Base-by-base conservation (phyloP, 2,888 invertebrate genomes). In the Brenthis daphne region DNA sequence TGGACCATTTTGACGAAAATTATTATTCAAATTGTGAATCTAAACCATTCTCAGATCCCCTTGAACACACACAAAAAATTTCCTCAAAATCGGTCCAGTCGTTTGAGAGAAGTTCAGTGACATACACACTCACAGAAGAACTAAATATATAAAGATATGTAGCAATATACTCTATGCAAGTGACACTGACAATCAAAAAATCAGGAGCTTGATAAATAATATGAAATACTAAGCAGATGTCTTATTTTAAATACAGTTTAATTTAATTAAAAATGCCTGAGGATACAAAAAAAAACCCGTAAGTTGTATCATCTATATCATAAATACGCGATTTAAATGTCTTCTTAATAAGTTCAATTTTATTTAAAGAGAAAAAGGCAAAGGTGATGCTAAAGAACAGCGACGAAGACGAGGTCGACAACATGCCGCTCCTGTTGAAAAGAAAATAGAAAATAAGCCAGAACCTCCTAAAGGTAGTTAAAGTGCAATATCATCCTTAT, bases 321-420 rank as follows among this genome's bases (percentile, higher is more conserved):
- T 37, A 8, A 13, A 14, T 3, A 33, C 37, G 2, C 6, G 16
- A 37, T 16, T 16, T 33, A 13, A 16, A 33, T n/a, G 24, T 20
- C 53, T n/a, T 13, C 29, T 47, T 54, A 3, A 50, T 13, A 43
- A 53, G 4, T 53, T n/a, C 51, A 53, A n/a, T 43, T 13, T 51
- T 24, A n/a, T 20, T 67, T 84, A 65, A 76, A 90, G 89, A 68
- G 83, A 83, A 56, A 88, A 86, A 76, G 82, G 79, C 61, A 86
- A 82, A 74, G 77, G 80, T 78, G 88, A 87, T 16, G 81, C 89
- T 0, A 92, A 90, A 76, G 91, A 91, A 20, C 91, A 91, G 73
- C 83, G 90, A 53, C 83, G 80, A 29, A 84, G 89, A 2, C 84
- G 83, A 67, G 76, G 77, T 3, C 79, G 84, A 33, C 80, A 84